Evolutionary conservation across 2,888 invertebrate species (phyloP).

Genomic region (Lysandra bellargus): DNA sequence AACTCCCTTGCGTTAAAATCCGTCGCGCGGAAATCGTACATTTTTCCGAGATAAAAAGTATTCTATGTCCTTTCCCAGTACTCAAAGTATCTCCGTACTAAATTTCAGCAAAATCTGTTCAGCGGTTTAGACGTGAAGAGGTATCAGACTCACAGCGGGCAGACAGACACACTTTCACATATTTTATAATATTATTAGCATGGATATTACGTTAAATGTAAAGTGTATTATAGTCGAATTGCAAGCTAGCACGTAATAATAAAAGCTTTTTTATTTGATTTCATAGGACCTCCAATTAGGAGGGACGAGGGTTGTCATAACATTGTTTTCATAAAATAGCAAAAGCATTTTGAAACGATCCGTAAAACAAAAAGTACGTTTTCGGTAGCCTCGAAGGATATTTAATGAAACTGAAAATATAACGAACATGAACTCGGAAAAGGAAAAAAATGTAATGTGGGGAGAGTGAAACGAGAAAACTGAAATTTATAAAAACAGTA

Average conservation of each 20-base stretch:
- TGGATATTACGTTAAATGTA: neutral
- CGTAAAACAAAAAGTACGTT: neutral
- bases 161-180: too few relatives aligned
- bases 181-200: too few relatives aligned
- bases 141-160: too few relatives aligned
- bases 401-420: constrained; percentile 7
- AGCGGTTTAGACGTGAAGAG: too few relatives aligned
- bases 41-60: too few relatives aligned
- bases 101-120: too few relatives aligned
- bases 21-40: too few relatives aligned
- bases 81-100: too few relatives aligned
- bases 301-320: neutral
- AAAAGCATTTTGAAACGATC: neutral
- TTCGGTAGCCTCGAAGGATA: neutral
- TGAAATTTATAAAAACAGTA: neutral
- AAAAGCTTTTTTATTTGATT: neutral
- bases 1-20: too few relatives aligned
- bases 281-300: constrained; percentile 4
- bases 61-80: too few relatives aligned
- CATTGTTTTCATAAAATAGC: constrained; percentile 15
- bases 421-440: neutral
- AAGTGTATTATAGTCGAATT: neutral
- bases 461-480: neutral
- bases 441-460: neutral
- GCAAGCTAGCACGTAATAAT: neutral